Base-by-base conservation (phyloP, 2,113 vertebrate genomes). In the Tichodroma muraria region DNA sequence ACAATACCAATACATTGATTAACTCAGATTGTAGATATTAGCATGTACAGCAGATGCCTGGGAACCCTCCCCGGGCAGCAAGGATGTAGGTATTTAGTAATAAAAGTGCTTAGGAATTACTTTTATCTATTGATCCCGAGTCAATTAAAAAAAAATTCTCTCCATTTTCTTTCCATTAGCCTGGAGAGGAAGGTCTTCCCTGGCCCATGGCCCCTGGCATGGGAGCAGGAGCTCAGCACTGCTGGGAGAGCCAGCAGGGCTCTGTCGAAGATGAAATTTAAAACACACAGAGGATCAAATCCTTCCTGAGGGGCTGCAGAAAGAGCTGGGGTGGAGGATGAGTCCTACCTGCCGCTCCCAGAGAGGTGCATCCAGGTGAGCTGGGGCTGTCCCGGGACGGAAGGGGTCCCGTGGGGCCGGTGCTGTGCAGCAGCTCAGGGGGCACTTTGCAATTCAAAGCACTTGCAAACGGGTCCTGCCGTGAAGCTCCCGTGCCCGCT, bases 131-230 rank as follows among this genome's bases (percentile, higher is more conserved):
- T 38, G 82, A 94, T 75, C 37, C 23, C 1, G 11, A 52, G 28
- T n/a, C 61, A 57, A 94, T 82, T 89, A 53, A 6, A 63, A 47
- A n/a, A 47, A 79, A 47, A 12, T 49, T 40, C 6, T 80, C 42
- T 90, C 71, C 59, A 30, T 69, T 76, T 88, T 64, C 66, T n/a
- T 24, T 65, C 92, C 92, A 95, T 93, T 94, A 91, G 75, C 18
- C 56, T 12, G 63, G 23, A 60, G 31, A 68, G 49, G 73, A 71
- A 91, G 49, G 50, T 47, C 50, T 53, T 47, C 19, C 33, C 80
- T 80, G 78, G 92, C 72, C 33, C 44, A 1, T 0, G 13, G 91
- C 70, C 79, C 66, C 85, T 16, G 9, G 52, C 59, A 16, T 0
- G 16, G 57, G 24, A 82, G 71, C 44, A 35, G 81, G 66, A 85